Conservation (phyloP, 2,113 vertebrate genomes). For the Leptocoma aspasia region DNA sequence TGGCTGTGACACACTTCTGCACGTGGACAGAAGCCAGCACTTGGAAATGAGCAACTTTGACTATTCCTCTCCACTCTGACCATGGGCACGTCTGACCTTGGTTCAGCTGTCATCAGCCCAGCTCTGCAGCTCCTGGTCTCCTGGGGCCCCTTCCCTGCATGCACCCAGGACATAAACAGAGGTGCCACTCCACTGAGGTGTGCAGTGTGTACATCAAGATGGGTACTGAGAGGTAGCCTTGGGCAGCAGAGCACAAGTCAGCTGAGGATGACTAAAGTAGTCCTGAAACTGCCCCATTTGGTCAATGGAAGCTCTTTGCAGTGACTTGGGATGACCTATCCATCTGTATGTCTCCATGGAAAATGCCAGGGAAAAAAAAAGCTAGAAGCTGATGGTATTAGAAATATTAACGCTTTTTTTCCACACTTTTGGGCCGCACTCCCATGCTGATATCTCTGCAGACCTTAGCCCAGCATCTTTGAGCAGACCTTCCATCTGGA, state of each 20-base stretch:
- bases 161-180: not conserved
- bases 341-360: not conserved
- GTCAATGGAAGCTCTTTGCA: not conserved
- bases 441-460: not conserved
- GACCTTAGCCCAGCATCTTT: not conserved
- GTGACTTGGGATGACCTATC: not conserved
- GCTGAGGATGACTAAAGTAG: not conserved
- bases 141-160: not conserved
- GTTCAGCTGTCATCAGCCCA: fast-evolving
- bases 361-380: not conserved
- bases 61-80: not conserved
- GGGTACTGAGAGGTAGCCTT: not conserved
- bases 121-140: not conserved
- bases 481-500: not conserved
- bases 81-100: not conserved
- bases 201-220: no score
- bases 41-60: not conserved
- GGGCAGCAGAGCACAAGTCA: not conserved
- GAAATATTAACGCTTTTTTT: not conserved
- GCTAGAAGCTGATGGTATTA: not conserved
- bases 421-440: not conserved
- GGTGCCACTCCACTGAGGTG: fast-evolving
- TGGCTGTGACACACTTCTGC: not conserved
- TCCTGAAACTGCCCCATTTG: not conserved
- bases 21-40: not conserved